phyloP scores from a whole-genome alignment of 2,113 vertebrate genomes.

The Actenoides lindsayi region DNA sequence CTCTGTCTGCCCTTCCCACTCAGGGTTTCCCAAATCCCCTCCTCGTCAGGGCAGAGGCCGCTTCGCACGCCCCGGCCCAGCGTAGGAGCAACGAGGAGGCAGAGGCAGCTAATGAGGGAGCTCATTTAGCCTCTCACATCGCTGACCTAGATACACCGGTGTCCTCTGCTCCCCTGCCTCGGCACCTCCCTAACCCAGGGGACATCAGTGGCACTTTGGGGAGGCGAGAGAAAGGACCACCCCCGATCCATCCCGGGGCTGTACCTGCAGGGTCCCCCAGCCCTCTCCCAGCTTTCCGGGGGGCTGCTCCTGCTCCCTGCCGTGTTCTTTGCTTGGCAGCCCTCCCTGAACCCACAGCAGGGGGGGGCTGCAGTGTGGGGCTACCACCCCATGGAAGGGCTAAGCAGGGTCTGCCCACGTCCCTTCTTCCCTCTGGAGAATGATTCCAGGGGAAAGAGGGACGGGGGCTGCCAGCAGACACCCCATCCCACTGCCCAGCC shows the following conservation, averaged over 20 bases:
- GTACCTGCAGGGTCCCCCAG: neutral
- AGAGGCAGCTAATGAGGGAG: neutral
- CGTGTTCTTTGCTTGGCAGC: too few species aligned
- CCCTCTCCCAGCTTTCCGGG: fast-evolving
- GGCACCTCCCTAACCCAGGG: fast-evolving
- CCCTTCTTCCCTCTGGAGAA: neutral
- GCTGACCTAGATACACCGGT: slow-evolving; percentile 7
- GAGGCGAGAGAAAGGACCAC: neutral
- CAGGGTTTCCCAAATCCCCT: neutral
- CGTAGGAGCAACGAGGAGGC: neutral
- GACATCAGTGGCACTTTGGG: fast-evolving
- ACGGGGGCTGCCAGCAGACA: neutral
- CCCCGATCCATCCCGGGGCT: fast-evolving
- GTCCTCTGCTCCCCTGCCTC: neutral
- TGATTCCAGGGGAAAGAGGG: neutral
- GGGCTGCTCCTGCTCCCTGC: neutral
- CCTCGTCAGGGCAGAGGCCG: neutral
- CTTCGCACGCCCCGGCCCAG: fast-evolving
- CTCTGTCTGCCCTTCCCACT: neutral
- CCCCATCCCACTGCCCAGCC: neutral
- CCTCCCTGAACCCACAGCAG: neutral
- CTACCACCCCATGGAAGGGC: neutral
- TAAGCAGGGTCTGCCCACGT: neutral
- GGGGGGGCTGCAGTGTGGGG: neutral
- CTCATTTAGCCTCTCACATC: neutral